phyloP scores from a whole-genome alignment of 2,888 invertebrate genomes.

The Sphecodes monilicornis region DNA sequence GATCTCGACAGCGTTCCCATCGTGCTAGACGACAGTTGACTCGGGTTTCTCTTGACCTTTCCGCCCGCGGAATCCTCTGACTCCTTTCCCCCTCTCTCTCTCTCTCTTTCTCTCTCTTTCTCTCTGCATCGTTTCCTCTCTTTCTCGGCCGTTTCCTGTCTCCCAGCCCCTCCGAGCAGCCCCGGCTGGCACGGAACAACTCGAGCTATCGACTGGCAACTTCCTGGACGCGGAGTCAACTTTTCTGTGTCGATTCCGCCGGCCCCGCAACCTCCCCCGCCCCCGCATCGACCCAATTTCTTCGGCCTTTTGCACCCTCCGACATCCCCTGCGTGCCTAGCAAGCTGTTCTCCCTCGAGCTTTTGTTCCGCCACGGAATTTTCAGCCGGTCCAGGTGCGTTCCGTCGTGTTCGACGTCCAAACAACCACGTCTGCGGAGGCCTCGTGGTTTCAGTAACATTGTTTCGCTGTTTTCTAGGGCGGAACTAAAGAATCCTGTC shows the following conservation, averaged over 20 bases:
- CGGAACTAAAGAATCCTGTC: not conserved
- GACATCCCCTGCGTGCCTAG: constrained; percentile 6
- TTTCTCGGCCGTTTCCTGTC: not conserved
- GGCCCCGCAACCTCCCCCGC: not conserved
- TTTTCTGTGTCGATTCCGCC: constrained; percentile 21
- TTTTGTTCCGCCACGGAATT: not conserved
- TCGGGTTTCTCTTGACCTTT: constrained; percentile 35
- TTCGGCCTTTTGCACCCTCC: not conserved
- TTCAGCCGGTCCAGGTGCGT: not conserved
- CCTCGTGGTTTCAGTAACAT: not conserved
- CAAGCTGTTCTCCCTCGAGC: not conserved
- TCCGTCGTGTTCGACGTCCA: constrained; percentile 3
- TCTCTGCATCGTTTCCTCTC: not conserved
- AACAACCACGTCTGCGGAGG: not conserved
- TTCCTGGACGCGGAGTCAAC: constrained; percentile 25
- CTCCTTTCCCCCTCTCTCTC: not conserved
- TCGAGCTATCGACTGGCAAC: constrained; percentile 31
- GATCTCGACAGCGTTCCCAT: not conserved
- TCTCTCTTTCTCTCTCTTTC: not conserved
- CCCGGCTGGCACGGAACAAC: constrained; percentile 1
- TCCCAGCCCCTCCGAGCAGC: not conserved
- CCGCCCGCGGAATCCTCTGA: not conserved
- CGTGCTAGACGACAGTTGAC: constrained; percentile 31
- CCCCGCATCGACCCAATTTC: constrained; percentile 14
- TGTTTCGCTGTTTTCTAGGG: not conserved